These are phyloP conservation scores for Nymphalis polychloros DNA, from an alignment of 2,888 invertebrate species.

Conservation along the genomic window DNA sequence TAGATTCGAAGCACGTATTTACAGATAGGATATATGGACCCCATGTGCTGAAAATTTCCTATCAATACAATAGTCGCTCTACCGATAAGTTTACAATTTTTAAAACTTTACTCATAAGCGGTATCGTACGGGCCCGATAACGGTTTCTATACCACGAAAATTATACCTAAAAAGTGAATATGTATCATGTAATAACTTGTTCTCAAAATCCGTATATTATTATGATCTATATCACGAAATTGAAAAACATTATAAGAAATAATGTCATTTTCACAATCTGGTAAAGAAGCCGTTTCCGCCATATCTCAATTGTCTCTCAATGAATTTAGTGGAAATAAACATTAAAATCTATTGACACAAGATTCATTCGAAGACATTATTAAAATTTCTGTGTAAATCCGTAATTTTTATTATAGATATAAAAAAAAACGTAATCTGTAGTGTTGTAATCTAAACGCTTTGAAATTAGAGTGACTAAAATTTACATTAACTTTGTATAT, in stretches of 20 bases:
- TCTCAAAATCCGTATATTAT: neutral
- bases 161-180: neutral
- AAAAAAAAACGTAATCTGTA: conserved; percentile 12
- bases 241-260: neutral
- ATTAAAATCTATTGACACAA: conserved; percentile 1
- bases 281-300: conserved; percentile 1
- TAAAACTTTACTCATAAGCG: conserved; percentile 15
- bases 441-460: conserved; percentile 35
- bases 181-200: neutral
- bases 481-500: neutral
- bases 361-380: conserved; percentile 7
- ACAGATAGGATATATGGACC: conserved; percentile 11
- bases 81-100: conserved; percentile 25
- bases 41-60: conserved; percentile 25
- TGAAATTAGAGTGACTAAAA: conserved; percentile 36
- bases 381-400: conserved; percentile 13
- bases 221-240: neutral
- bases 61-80: conserved; percentile 22
- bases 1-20: conserved; percentile 10
- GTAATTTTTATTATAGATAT: conserved; percentile 19
- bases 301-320: neutral
- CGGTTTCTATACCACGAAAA: conserved; percentile 1
- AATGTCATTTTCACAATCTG: neutral
- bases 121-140: neutral
- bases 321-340: neutral